Evolutionary conservation across 2,888 invertebrate species (phyloP), one percentile per base, ranked within the genome.

Genomic region (Spilarctia lutea): DNA sequence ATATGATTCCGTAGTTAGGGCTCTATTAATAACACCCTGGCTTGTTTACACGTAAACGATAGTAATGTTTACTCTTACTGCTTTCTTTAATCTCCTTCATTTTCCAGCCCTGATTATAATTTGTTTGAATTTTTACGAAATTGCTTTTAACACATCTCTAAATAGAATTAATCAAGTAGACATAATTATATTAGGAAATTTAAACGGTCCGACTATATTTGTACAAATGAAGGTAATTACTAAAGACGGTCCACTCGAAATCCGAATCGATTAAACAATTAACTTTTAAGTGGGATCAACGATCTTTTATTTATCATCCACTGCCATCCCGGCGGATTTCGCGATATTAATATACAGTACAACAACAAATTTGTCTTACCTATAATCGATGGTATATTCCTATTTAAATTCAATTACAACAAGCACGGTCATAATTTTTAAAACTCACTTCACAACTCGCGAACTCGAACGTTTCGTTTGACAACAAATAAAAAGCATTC

Each of bases 261-360:
- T 88, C 84, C 83, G 85, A 90, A 91, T 91, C 89, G 89, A 90
- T 90, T 88, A 85, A 91, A 88, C 91, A 91, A 93, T 93, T 92
- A 93, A 91, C 81, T 90, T 89, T 88, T 83, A 91, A 93, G 92
- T 92, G 94, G 94, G 94, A 94, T 93, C 94, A 93, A 94, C 86
- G 94, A 90, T 94, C 94, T 91, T 89, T 86, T 86, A 87, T 88
- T 90, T 88, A 88, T 85, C 75, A 85, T 81, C 86, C 82, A 84
- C 86, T 85, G 86, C 83, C 83, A 89, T 90, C 86, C 88, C 81
- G 85, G 84, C 82, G 77, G 87, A 91, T 90, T 93, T 94, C 86
- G 93, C 94, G 88, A 91, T 87, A 84, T 73, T 75, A 78, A 75
- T 30, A 74, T 48, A 71, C 56, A 71, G 77, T 75, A 76, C 74